Evolutionary conservation across 2,113 vertebrate genomes (phyloP).

Genomic region (Myotis lucifugus): DNA sequence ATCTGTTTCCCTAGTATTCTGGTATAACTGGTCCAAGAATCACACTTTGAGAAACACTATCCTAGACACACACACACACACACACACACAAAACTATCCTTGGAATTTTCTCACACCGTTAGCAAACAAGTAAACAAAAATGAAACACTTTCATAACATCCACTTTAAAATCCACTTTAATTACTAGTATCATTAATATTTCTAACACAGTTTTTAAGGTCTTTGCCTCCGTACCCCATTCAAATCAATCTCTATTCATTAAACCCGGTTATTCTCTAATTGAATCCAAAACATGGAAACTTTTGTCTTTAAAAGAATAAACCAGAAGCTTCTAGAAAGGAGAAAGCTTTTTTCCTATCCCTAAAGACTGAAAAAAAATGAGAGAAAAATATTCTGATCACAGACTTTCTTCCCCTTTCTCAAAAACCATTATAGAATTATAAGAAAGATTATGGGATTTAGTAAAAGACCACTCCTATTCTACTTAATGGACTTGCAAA

Average conservation of each 20-base stretch:
- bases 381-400: neutral
- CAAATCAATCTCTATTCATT: neutral
- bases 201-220: neutral
- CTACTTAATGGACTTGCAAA: neutral
- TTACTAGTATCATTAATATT: neutral
- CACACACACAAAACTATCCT: neutral
- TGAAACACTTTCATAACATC: neutral
- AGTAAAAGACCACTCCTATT: neutral
- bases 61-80: neutral
- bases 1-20: neutral
- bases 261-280: neutral
- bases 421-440: neutral
- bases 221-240: neutral
- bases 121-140: conserved; percentile 40
- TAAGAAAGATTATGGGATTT: neutral
- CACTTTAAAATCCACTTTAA: neutral
- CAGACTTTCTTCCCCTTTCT: neutral
- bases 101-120: conserved; percentile 18
- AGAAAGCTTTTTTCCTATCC: neutral
- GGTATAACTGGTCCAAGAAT: neutral
- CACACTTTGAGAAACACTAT: neutral
- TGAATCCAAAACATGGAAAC: neutral
- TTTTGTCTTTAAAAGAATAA: conserved; percentile 6
- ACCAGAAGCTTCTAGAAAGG: neutral
- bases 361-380: neutral